Conservation (phyloP, 2,113 vertebrate species). For the Pelvicachromis taeniatus region DNA sequence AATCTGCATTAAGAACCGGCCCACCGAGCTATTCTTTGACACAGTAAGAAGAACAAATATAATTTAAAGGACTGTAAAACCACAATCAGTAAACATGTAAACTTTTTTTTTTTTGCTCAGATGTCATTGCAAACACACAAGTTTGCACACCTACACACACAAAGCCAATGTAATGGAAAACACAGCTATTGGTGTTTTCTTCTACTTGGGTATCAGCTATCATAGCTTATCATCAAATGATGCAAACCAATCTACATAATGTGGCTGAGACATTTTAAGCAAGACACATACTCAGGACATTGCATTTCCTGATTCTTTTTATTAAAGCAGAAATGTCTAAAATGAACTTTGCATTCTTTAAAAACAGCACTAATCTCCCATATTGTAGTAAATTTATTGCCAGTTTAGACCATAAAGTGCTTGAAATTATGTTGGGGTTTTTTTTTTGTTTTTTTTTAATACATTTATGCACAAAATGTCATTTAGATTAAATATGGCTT, state of each 20-base stretch:
- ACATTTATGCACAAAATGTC: not conserved
- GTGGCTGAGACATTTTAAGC: not conserved
- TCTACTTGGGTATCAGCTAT: not conserved
- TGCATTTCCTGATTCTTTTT: not conserved
- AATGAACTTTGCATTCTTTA: not conserved
- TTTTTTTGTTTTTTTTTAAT: accelerated
- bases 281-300: not conserved
- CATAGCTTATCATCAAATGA: not conserved
- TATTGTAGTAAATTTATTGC: not conserved
- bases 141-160: not conserved
- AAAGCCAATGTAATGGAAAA: not conserved
- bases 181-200: not conserved
- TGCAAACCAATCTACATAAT: not conserved
- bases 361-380: not conserved
- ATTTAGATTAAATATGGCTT: not conserved
- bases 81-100: not conserved
- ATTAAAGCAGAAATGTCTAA: not conserved
- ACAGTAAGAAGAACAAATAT: not conserved
- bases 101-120: not conserved
- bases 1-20: not conserved
- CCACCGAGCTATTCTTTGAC: not conserved
- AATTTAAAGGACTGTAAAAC: not conserved
- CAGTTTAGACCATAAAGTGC: not conserved
- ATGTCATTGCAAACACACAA: not conserved
- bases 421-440: not conserved